Evolutionary conservation across 2,888 invertebrate genomes (phyloP), one percentile per base, ranked within the genome.

Genomic region (Netelia inedita): DNA sequence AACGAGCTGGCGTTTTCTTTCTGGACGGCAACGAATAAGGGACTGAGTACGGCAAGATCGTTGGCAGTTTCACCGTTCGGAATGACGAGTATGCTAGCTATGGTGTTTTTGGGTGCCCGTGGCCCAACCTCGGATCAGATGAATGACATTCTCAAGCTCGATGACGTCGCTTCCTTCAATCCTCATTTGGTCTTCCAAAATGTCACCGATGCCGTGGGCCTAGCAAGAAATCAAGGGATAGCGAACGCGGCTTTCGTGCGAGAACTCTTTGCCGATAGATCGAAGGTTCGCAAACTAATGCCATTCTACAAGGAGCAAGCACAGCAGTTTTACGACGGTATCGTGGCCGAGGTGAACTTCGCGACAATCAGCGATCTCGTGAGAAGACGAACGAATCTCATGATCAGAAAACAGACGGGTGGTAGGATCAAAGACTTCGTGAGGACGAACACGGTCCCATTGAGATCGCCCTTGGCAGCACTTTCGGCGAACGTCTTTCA

Each of bases 161-260:
- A 98, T 91, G 97, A 98, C 87, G 97, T 98, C 96, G 96, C 97
- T 0, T 97, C 97, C 0, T 98, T 98, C 90, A 98, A 98, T 93
- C 98, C 98, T 0, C 98, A 98, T 92, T 95, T 98, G 89, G 96
- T 97, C 0, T 96, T 98, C 88, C 97, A 97, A 92, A 98, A 98
- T 91, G 96, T 98, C 21, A 97, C 97, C 0, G 97, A 97, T 90
- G 96, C 97, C 0, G 96, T 97, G 43, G 96, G 96, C 86, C 94
- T 96, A 41, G 95, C 95, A 0, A 94, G 95, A 43, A 95, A 95
- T 73, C 95, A 96, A n/a, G 97, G 97, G 0, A 96, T 98, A 9
- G 96, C 96, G 0, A 96, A 96, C 9, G 97, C 97, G 0, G 97
- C 97, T 0, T 97, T 98, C 91, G 96, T 98, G 0, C 95, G 97